Percentiles rank a stretch among this genome's conserved stretches.
Conservation (phyloP, 1,140 invertebrate genomes). For the Arion vulgaris region DNA sequence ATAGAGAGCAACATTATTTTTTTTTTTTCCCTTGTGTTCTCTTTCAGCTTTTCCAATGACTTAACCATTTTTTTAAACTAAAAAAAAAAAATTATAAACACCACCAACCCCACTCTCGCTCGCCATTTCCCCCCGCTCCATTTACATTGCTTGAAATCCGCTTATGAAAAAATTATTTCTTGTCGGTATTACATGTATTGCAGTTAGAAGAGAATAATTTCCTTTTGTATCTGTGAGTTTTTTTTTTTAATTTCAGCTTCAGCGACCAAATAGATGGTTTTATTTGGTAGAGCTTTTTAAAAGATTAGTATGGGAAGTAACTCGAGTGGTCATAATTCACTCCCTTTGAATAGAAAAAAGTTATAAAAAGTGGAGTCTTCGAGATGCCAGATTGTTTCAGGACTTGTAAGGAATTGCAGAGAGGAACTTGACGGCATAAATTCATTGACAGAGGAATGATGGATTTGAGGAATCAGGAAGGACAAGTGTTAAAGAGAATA, state of each 20-base stretch:
- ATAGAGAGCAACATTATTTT: background rate
- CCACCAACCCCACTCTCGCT: background rate
- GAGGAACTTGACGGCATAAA: background rate
- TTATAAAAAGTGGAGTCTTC: background rate
- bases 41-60: background rate
- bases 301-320: conserved; percentile 1
- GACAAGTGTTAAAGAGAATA: too few species aligned
- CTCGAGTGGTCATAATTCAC: conserved; percentile 1
- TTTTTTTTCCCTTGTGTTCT: background rate
- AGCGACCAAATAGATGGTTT: background rate
- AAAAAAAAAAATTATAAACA: background rate
- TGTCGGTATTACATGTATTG: background rate
- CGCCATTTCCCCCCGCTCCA: background rate
- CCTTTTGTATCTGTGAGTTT: background rate
- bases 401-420: background rate
- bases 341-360: background rate
- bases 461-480: background rate
- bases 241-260: background rate
- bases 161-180: conserved; percentile 3
- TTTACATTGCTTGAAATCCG: background rate
- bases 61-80: background rate
- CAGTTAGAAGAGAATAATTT: background rate
- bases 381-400: background rate
- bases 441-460: background rate
- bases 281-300: background rate